Base-by-base conservation (phyloP, 2,113 vertebrate genomes). In the Neomonachus schauinslandi region DNA sequence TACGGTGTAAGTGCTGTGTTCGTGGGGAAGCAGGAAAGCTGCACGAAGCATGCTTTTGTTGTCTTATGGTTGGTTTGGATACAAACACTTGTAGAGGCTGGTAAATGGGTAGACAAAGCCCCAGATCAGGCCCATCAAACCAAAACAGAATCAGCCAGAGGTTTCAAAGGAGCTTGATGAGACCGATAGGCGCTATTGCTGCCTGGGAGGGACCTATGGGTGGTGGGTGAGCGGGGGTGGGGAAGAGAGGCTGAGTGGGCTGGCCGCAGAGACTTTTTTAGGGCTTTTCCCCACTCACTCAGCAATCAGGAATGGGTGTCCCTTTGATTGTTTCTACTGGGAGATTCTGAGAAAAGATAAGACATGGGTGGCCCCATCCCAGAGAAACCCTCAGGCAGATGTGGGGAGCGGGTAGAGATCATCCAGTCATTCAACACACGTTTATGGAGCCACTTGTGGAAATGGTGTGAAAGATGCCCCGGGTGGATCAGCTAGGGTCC, bases 321-420 rank as follows among this genome's bases (percentile, higher is more conserved):
- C 42, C 46, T 88, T 74, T 63, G 72, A 89, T 8, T 76, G 39
- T 39, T 51, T 87, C 59, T 82, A 12, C 42, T 59, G 59, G 81
- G 63, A 85, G 42, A 93, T 39, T 82, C 61, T 19, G 76, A 95
- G 57, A 71, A 74, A 65, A 90, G 74, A 24, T 65, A 79, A 83
- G 49, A 51, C 1, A 2, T 4, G 5, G 16, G 31, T 74, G 21
- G 12, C 8, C 61, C 61, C 71, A 39, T 36, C 28, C 89, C 72
- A 36, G 72, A 96, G 83, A 89, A 91, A n/a, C 5, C 19, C 31
- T 85, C 57, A 71, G 83, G 36, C 26, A 59, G 51, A 55, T 18
- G 8, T 26, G 9, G 55, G 74, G 69, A 4, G 4, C 1, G 39
- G 81, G 24, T 72, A 85, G 82, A 86, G 42, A n/a, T 86, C 65